Evolutionary conservation across 1,140 invertebrate species (phyloP), one percentile per base, ranked within the genome.

Genomic region (Bombus ignitus): DNA sequence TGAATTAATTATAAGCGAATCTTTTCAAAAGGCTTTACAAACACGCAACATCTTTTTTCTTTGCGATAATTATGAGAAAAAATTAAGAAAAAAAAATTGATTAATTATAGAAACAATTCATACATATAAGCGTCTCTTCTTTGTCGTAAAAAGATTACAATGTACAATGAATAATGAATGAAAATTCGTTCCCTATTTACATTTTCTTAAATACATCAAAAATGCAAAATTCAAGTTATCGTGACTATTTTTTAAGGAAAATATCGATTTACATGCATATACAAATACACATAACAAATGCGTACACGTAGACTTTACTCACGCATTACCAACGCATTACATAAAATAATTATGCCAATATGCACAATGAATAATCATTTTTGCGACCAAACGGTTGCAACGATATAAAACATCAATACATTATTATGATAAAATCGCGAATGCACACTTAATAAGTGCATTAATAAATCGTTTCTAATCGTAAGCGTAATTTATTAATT

Each of bases 401-500:
- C 66, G n/a, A 57, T 68, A 82, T 71, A 32, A 62, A 72, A 82
- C 70, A 68, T 72, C 57, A 39, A 62, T 42, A 72, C 81, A 75
- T 73, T 85, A 68, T 84, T 86, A 44, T 18, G 35, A 66, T 73
- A 59, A 79, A 74, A 72, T 84, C 65, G 81, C 65, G 68, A 80
- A 87, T 85, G 81, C 80, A 89, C 86, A 89, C 62, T 59, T 87
- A 68, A 78, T 87, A 90, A 81, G 53, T 88, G 88, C 71, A 72
- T 89, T 72, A 80, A 87, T 83, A 81, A 86, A 84, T 86, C 25
- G 89, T 86, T 90, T 86, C 73, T 88, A 83, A 90, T 89, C 71
- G 70, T 90, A 91, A 90, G 87, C 82, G 68, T 75, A 88, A 87
- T 88, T 88, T 87, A 91, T 86, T 82, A 68, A 90, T 91, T 85